Percentiles rank a stretch among this genome's conserved stretches.
Evolutionary conservation across 2,888 invertebrate genomes (phyloP).

Genomic region (Stenodema calcarata): DNA sequence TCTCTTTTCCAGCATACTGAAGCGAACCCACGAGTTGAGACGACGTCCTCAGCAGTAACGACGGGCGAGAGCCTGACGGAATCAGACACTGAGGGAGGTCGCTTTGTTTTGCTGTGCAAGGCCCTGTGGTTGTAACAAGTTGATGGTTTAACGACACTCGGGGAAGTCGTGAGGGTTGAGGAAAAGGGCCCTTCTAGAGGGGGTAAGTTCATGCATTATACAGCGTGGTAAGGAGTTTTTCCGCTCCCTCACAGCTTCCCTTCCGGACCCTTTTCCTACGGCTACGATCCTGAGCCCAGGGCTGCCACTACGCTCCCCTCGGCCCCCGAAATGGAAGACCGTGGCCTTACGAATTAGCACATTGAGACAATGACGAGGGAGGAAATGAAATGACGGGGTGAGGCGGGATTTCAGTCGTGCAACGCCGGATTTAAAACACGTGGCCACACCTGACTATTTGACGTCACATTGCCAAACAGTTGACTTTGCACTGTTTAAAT

Average conservation of each 20-base stretch:
- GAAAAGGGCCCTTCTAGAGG: neutral
- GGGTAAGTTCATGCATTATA: slow-evolving; percentile 35
- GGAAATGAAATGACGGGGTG: too few relatives aligned
- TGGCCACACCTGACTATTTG: too few relatives aligned
- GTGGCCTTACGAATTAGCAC: neutral
- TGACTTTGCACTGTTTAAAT: too few relatives aligned
- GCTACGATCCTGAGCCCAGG: neutral
- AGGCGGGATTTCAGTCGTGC: too few relatives aligned
- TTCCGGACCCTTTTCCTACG: neutral
- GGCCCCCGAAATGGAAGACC: neutral
- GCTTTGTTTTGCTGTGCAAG: slow-evolving; percentile 13
- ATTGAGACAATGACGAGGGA: neutral
- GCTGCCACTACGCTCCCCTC: neutral
- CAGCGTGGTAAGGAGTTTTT: slow-evolving; percentile 39
- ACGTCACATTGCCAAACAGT: too few relatives aligned
- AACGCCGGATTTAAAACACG: too few relatives aligned
- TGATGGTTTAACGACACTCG: slow-evolving; percentile 42
- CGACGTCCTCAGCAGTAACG: neutral
- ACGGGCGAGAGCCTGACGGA: neutral
- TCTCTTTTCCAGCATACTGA: too few relatives aligned
- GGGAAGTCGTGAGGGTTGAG: neutral
- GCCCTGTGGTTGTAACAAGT: slow-evolving; percentile 33
- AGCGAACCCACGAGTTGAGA: neutral
- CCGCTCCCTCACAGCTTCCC: neutral
- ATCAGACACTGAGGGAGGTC: neutral